Conservation (phyloP, 1,140 invertebrate species). For the Parasteatoda tepidariorum region DNA sequence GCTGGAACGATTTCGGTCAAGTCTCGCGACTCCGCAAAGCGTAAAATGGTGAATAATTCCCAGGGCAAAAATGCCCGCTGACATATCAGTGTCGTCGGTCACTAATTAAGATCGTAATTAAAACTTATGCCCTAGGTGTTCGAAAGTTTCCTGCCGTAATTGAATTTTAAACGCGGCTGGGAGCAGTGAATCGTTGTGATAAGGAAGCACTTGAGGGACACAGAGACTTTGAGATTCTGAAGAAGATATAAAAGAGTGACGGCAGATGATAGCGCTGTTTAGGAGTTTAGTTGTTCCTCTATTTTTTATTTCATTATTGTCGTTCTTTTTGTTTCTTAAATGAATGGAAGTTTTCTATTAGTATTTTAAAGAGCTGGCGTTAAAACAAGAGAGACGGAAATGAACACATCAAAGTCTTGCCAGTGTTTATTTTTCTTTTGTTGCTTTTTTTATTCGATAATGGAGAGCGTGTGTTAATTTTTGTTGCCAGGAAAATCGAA, state of each 20-base stretch:
- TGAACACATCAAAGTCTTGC: too few species aligned
- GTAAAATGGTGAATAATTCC: constrained; percentile 7
- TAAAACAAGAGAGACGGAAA: too few species aligned
- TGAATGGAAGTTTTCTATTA: too few species aligned
- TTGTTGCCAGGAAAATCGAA: too few species aligned
- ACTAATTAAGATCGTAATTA: constrained; percentile 55
- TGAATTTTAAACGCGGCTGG: constrained; percentile 52
- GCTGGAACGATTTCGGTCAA: not conserved
- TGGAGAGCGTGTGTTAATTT: too few species aligned
- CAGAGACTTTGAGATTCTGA: constrained; percentile 8
- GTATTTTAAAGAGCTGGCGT: too few species aligned
- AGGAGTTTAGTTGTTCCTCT: too few species aligned
- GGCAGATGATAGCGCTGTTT: too few species aligned
- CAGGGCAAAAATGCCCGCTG: constrained; percentile 14
- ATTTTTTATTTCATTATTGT: too few species aligned
- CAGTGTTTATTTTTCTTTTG: too few species aligned
- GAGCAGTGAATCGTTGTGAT: constrained; percentile 47
- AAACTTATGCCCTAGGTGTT: constrained; percentile 47
- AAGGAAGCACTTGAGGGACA: constrained; percentile 40
- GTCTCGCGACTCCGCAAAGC: not conserved
- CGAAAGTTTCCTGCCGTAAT: constrained; percentile 24
- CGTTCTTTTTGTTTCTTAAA: too few species aligned
- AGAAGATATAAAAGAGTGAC: constrained; percentile 15
- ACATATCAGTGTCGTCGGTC: constrained; percentile 12
- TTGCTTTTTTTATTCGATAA: too few species aligned